These are phyloP conservation scores for Desoria tigrina DNA, from an alignment of 2,888 invertebrate species.

Conservation along the genomic window DNA sequence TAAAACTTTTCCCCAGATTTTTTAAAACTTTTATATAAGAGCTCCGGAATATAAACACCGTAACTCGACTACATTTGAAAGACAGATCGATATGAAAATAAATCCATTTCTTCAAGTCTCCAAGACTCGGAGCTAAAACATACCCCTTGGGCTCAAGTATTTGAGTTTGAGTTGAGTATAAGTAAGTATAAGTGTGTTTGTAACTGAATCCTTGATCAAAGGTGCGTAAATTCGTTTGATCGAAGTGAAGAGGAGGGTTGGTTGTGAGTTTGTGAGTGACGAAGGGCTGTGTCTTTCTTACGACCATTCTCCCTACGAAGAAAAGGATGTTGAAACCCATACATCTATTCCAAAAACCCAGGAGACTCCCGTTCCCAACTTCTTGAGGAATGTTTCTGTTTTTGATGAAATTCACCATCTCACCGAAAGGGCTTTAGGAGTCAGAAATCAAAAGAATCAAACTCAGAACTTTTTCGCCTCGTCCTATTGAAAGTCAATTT, in stretches of 20 bases:
- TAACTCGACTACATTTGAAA: too few relatives aligned
- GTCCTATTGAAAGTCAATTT: conserved; percentile 20
- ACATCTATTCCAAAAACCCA: too few relatives aligned
- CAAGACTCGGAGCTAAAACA: too few relatives aligned
- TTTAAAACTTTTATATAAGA: not conserved
- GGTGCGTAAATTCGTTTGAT: conserved; percentile 23
- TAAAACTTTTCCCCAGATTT: not conserved
- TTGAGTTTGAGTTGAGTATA: conserved; percentile 2
- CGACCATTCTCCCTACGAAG: too few relatives aligned
- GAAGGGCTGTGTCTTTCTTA: not conserved
- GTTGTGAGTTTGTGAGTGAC: not conserved
- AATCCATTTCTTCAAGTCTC: too few relatives aligned
- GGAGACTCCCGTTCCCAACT: too few relatives aligned
- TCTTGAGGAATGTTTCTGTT: too few relatives aligned
- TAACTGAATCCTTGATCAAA: conserved; percentile 19
- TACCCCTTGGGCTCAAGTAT: too few relatives aligned
- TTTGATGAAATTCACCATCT: too few relatives aligned
- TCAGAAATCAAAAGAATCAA: not conserved
- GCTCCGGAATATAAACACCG: not conserved
- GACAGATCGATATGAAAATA: too few relatives aligned
- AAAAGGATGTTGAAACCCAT: too few relatives aligned
- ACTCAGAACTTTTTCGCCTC: not conserved
- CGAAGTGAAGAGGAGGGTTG: conserved; percentile 14
- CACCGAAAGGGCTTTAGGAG: too few relatives aligned
- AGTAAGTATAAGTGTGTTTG: conserved; percentile 5